Evolutionary conservation across 92 coral and sea anemone species (phyloP).

Genomic region (Pocillopora grandis): DNA sequence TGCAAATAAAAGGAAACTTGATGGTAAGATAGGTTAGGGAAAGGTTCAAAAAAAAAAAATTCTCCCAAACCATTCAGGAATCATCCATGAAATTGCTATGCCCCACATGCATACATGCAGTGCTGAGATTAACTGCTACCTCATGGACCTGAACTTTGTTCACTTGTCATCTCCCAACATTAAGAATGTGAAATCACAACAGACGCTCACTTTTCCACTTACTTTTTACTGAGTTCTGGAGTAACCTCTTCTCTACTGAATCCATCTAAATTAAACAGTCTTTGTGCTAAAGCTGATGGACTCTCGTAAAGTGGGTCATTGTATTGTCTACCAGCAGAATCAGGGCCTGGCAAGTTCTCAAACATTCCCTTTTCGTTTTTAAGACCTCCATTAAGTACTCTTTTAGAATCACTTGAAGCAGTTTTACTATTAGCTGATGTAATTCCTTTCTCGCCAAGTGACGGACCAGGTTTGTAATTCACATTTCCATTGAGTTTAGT

Average conservation of each 20-base stretch:
- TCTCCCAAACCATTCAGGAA: too few relatives aligned
- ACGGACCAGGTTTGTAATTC: constrained; percentile 1
- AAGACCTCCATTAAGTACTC: constrained; percentile 32
- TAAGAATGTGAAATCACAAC: background rate
- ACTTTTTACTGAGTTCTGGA: constrained; percentile 90
- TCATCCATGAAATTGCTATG: too few relatives aligned
- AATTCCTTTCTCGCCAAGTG: background rate
- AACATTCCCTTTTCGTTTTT: constrained; percentile 4
- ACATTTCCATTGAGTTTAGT: constrained; percentile 29
- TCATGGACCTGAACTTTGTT: too few relatives aligned
- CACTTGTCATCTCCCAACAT: background rate
- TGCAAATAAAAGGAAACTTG: too few relatives aligned
- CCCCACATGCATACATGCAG: too few relatives aligned
- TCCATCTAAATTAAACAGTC: constrained; percentile 78
- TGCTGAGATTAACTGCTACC: too few relatives aligned
- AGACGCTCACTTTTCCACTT: constrained; percentile 27
- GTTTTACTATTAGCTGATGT: background rate
- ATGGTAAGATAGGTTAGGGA: too few relatives aligned
- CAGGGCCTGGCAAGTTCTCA: constrained; percentile 18
- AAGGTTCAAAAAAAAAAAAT: too few relatives aligned
- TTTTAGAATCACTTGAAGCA: background rate
- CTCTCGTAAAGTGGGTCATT: constrained; percentile 37
- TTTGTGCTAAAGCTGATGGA: constrained; percentile 71
- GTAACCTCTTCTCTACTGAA: constrained; percentile 86
- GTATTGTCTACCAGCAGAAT: constrained; percentile 10